These are phyloP conservation scores for Axea sp. DNA, from an alignment of 2,888 invertebrate genomes.

Conservation along the genomic window DNA sequence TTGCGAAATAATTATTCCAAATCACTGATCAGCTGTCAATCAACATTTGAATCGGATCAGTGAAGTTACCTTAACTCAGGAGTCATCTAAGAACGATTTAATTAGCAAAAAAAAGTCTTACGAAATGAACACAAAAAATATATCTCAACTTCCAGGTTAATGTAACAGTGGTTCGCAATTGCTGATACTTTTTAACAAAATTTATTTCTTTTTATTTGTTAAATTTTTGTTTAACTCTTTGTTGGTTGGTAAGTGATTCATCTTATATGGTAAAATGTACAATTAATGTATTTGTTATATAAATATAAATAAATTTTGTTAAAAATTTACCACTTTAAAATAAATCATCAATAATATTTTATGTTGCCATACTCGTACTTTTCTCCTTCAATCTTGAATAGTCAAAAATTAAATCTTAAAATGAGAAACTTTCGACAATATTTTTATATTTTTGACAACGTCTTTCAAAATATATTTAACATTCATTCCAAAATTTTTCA, in stretches of 20 bases:
- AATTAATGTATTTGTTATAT: background rate
- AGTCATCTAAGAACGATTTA: too few relatives aligned
- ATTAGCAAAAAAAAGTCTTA: too few relatives aligned
- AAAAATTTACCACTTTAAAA: conserved; percentile 38
- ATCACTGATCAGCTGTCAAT: conserved; percentile 6
- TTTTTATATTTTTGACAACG: background rate
- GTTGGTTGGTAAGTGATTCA: too few relatives aligned
- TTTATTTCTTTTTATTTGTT: background rate
- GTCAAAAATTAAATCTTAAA: conserved; percentile 8
- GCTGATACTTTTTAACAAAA: conserved; percentile 11
- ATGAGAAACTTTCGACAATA: conserved; percentile 36
- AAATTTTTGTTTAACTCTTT: too few relatives aligned
- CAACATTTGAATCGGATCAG: background rate
- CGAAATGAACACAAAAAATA: background rate
- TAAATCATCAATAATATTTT: conserved; percentile 64
- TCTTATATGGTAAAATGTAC: too few relatives aligned
- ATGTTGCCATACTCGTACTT: conserved; percentile 69
- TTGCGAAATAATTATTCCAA: conserved; percentile 7
- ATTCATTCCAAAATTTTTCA: background rate
- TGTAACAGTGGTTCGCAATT: conserved; percentile 9
- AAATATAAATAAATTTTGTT: conserved; percentile 12
- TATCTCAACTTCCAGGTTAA: conserved; percentile 2
- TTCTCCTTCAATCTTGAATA: conserved; percentile 25
- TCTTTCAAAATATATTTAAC: conserved; percentile 6
- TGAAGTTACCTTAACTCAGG: background rate